Conservation (phyloP, 2,113 vertebrate genomes). For the Strix aluco region DNA sequence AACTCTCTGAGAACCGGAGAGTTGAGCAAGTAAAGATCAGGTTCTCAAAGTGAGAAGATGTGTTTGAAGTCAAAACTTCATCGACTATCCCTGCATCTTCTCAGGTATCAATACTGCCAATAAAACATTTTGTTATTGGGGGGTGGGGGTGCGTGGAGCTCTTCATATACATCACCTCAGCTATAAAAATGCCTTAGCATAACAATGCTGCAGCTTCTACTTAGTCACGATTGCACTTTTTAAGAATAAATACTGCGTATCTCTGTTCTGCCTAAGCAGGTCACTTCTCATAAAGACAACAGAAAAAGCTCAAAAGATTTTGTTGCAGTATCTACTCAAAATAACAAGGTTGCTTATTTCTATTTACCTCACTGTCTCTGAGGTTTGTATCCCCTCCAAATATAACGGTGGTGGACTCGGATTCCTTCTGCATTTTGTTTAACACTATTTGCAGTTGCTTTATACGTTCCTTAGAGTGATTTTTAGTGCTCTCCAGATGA, state of each 20-base stretch:
- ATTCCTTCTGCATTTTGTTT: constrained; percentile 76
- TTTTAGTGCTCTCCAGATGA: constrained; percentile 93
- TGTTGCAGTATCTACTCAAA: background rate
- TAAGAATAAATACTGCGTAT: background rate
- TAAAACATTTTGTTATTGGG: background rate
- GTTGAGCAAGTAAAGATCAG: background rate
- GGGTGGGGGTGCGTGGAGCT: background rate
- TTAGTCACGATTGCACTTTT: background rate
- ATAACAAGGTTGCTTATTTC: background rate
- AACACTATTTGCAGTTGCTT: constrained; percentile 84
- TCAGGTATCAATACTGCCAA: background rate
- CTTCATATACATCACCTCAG: background rate
- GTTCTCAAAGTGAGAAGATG: background rate
- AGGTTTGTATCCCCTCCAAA: constrained; percentile 97
- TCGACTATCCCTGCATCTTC: background rate
- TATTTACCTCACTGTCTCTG: constrained; percentile 86
- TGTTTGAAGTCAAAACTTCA: background rate
- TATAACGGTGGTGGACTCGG: constrained; percentile 82
- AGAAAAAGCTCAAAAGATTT: background rate
- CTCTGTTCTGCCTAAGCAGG: background rate
- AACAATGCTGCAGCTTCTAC: background rate
- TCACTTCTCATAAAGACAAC: background rate
- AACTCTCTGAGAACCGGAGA: background rate
- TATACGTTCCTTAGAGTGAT: constrained; percentile 80
- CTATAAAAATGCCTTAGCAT: background rate